Evolutionary conservation across 2,888 invertebrate genomes (phyloP).

Genomic region (Biston stratarius): DNA sequence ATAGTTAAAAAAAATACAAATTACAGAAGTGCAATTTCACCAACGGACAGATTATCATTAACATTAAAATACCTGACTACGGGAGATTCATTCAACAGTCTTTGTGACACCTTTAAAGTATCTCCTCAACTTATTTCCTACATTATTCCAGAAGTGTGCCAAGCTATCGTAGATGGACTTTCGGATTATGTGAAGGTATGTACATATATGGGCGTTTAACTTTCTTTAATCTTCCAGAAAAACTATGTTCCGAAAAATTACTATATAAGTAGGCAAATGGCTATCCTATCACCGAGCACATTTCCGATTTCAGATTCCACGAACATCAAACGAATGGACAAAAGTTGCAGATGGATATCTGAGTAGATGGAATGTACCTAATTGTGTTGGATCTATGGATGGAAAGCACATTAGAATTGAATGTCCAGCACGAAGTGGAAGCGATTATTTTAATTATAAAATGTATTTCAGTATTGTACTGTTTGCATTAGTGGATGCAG

Average conservation of each 20-base stretch:
- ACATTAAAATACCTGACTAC: slow-evolving; percentile 36
- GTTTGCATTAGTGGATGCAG: slow-evolving; percentile 56
- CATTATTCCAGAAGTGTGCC: slow-evolving; percentile 38
- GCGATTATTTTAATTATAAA: slow-evolving; percentile 58
- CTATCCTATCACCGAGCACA: slow-evolving; percentile 35
- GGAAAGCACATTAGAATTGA: slow-evolving; percentile 56
- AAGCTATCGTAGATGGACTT: slow-evolving; percentile 37
- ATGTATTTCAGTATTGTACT: slow-evolving; percentile 58
- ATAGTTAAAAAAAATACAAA: slow-evolving; percentile 44
- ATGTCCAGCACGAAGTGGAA: slow-evolving; percentile 48
- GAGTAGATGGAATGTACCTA: slow-evolving; percentile 54
- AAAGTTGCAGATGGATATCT: slow-evolving; percentile 18
- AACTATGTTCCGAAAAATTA: slow-evolving; percentile 39
- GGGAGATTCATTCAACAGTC: slow-evolving; percentile 37
- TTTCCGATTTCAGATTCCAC: slow-evolving; percentile 29
- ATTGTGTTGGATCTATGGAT: slow-evolving; percentile 55
- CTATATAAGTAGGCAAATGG: slow-evolving; percentile 40
- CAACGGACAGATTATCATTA: slow-evolving; percentile 33
- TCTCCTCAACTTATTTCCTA: slow-evolving; percentile 39
- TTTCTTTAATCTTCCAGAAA: slow-evolving; percentile 40
- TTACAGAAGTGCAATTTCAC: slow-evolving; percentile 36
- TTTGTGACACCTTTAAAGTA: slow-evolving; percentile 37
- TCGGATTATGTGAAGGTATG: slow-evolving; percentile 39
- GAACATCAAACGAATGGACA: slow-evolving; percentile 18
- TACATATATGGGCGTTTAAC: slow-evolving; percentile 38